Evolutionary conservation across 2,888 invertebrate genomes (phyloP).

Genomic region (Philopedon plagiatum): DNA sequence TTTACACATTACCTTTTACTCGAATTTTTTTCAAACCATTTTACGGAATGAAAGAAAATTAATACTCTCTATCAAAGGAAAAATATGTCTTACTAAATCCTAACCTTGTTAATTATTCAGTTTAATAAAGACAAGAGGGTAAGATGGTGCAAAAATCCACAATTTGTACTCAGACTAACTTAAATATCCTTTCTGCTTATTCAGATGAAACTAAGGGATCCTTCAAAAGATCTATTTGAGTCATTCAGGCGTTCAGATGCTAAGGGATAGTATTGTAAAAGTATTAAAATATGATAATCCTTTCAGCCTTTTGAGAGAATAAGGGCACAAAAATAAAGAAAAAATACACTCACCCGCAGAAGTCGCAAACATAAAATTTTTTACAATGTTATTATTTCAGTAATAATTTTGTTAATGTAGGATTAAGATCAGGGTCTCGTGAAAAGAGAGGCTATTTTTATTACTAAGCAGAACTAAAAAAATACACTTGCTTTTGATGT

Average conservation of each 20-base stretch:
- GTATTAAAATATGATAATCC: slow-evolving; percentile 12
- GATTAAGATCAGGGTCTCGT: too few species aligned
- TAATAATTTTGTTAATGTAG: too few species aligned
- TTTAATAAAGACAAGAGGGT: slow-evolving; percentile 1
- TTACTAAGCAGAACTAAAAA: too few species aligned
- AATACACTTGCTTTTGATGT: too few species aligned
- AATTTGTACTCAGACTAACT: neutral
- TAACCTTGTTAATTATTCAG: neutral
- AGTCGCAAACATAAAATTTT: too few species aligned
- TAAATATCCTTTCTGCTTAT: neutral
- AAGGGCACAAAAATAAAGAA: neutral
- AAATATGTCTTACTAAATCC: neutral
- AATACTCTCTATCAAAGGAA: neutral
- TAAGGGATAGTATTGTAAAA: neutral
- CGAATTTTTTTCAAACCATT: neutral
- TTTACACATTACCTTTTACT: neutral
- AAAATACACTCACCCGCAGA: too few species aligned
- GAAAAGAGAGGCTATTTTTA: too few species aligned
- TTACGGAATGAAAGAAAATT: neutral
- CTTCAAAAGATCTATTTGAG: neutral
- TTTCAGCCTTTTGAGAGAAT: neutral
- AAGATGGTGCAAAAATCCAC: neutral
- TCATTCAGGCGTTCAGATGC: neutral
- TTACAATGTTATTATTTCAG: too few species aligned
- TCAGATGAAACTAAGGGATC: neutral